Conservation (phyloP, 1,140 invertebrate species). For the Dolichoris vasculosae region DNA sequence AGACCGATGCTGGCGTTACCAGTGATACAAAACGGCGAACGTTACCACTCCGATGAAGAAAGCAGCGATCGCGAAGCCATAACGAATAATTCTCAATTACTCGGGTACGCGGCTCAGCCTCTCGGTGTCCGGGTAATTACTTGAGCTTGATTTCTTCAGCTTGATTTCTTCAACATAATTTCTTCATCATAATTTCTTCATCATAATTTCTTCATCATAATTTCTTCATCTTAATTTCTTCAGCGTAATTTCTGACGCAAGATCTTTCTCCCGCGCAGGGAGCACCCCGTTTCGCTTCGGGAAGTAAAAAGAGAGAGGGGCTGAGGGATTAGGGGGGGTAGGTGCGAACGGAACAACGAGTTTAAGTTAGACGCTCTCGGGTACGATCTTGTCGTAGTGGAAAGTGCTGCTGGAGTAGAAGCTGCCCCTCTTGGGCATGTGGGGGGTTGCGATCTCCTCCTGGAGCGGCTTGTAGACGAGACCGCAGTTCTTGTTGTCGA, state of each 20-base stretch:
- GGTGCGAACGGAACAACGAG: background rate
- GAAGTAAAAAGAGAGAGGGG: background rate
- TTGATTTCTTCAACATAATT: too few relatives aligned
- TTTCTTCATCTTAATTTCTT: too few relatives aligned
- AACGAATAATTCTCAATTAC: background rate
- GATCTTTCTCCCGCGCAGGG: background rate
- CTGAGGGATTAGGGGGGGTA: background rate
- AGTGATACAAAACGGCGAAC: background rate
- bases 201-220: too few relatives aligned
- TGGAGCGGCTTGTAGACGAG: constrained; percentile 75
- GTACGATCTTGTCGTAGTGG: constrained; percentile 79
- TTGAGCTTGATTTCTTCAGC: too few relatives aligned
- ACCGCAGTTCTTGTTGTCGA: constrained; percentile 71
- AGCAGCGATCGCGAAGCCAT: background rate
- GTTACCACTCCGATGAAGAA: background rate
- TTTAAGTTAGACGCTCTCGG: constrained; percentile 76
- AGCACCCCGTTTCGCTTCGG: background rate
- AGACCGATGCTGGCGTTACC: too few relatives aligned
- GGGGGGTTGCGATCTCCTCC: constrained; percentile 71
- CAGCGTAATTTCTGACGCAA: background rate
- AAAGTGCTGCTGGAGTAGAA: constrained; percentile 79
- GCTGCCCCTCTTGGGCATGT: constrained; percentile 75
- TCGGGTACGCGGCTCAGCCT: background rate
- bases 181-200: too few relatives aligned
- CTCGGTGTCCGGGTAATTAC: background rate